Base-by-base conservation (phyloP, 92 coral and sea anemone genomes). In the Epizoanthus illoricatus region DNA sequence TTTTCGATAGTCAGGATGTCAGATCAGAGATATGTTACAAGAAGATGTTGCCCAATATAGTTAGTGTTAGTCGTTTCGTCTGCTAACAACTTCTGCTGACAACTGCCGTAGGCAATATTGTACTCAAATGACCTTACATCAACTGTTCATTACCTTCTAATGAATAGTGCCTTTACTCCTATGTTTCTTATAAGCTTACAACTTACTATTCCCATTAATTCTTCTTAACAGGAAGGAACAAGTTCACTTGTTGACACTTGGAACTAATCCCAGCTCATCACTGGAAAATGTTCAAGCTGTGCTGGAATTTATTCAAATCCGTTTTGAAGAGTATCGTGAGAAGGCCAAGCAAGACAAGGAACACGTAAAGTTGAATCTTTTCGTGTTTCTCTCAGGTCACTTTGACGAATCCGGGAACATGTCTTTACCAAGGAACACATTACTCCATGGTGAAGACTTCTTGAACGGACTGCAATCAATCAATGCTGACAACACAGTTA, bases 191-290 rank as follows among this genome's bases (percentile, higher is more conserved):
- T 13, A 40, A 49, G 21, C 39, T 17, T 9, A 52, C 3, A 13
- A 3, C 20, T 21, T 4, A 47, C 76, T 17, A 2, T n/a, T 15
- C 18, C 36, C 5, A 24, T 57, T 24, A 12, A 49, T 45, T 11
- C 2, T 58, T 33, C 11, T 41, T 43, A 74, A 52, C 80, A 74
- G 80, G 13, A 12, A 56, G 66, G 24, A 58, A 5, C 58, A 56
- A 19, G 80, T 74, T 74, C 80, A 74, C 40, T 20, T 74, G 66
- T 10, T 57, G 9, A 74, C 80, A 74, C 54, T 47, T 7, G 80
- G 17, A 3, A 74, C 80, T 2, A 74, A 4, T 0, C 3, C 5
- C 19, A 3, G 9, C 4, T 55, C 80, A 11, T 74, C 80, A 16
- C 12, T 33, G 80, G 54, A 74, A 19, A 74, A 28, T 10, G 55